phyloP scores from a whole-genome alignment of 2,113 vertebrate genomes.

The Psilopogon haemacephalus region DNA sequence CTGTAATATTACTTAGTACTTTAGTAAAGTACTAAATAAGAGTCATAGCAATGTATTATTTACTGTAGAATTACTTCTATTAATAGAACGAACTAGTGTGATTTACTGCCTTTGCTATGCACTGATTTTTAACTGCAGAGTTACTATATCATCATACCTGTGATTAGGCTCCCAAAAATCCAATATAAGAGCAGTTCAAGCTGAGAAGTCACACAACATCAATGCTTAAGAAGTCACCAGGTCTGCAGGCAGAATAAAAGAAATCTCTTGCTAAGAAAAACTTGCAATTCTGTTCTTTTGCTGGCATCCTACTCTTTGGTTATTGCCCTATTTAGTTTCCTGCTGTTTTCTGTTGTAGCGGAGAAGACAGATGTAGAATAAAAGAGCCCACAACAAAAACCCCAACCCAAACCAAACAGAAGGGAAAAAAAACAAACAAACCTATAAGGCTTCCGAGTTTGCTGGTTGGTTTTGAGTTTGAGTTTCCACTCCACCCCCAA shows the following conservation, averaged over 20 bases:
- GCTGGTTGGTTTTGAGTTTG: background rate
- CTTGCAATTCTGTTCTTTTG: background rate
- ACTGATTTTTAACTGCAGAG: background rate
- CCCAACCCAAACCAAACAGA: no score
- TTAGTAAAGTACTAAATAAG: background rate
- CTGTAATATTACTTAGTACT: background rate
- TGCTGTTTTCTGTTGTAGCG: background rate
- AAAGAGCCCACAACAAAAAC: background rate
- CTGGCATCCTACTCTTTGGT: background rate
- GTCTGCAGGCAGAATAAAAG: background rate
- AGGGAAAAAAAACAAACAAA: background rate
- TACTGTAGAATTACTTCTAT: background rate
- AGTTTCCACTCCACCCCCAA: fast-evolving
- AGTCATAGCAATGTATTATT: background rate
- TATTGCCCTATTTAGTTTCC: background rate
- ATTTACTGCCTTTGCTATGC: background rate
- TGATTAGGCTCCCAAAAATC: background rate
- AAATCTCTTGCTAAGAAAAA: background rate
- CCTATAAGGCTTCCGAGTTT: background rate
- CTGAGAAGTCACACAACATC: background rate
- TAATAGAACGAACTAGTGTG: background rate
- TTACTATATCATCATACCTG: background rate
- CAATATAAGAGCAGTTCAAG: background rate
- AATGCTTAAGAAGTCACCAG: background rate
- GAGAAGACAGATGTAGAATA: background rate